Percentiles rank a stretch among this genome's conserved stretches.
phyloP scores from a whole-genome alignment of 2,113 vertebrate genomes.

The Rhabdomys dilectus region DNA sequence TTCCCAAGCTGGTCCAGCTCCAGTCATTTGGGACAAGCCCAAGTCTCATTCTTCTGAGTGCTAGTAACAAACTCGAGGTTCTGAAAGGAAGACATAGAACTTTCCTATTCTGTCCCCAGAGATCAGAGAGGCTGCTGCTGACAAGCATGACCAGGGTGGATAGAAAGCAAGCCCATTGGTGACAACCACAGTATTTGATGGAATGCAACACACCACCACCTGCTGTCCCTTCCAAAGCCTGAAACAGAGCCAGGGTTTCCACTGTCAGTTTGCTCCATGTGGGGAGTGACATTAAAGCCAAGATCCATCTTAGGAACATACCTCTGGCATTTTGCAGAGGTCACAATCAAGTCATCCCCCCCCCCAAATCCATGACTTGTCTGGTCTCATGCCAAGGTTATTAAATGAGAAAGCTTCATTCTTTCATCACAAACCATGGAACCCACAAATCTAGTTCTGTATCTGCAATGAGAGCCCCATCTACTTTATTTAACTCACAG shows the following conservation, averaged over 20 bases:
- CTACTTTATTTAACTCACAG: background rate
- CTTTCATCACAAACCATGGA: background rate
- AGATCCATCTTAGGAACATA: conserved; percentile 77
- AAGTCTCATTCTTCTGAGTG: background rate
- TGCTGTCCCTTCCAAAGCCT: conserved; percentile 84
- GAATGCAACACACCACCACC: conserved; percentile 87
- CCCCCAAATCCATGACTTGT: background rate
- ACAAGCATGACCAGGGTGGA: conserved; percentile 80
- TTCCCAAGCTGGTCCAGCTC: background rate
- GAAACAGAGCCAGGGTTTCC: conserved; percentile 89
- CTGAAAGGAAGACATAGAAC: background rate
- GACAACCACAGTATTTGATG: conserved; percentile 88
- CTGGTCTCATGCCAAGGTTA: background rate
- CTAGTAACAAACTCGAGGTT: conserved; percentile 40
- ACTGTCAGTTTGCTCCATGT: conserved; percentile 62
- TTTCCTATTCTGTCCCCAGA: conserved; percentile 60
- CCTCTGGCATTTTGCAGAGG: conserved; percentile 73
- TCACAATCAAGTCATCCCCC: conserved; percentile 69
- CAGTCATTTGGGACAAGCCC: background rate
- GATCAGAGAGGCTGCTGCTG: conserved; percentile 74
- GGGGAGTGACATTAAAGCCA: conserved; percentile 70
- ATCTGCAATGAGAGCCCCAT: background rate
- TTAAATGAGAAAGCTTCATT: conserved; percentile 17
- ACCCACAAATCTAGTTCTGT: background rate
- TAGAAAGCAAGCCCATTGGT: conserved; percentile 85